Evolutionary conservation across 1,140 invertebrate species (phyloP).

Genomic region (Drosophila insularis): DNA sequence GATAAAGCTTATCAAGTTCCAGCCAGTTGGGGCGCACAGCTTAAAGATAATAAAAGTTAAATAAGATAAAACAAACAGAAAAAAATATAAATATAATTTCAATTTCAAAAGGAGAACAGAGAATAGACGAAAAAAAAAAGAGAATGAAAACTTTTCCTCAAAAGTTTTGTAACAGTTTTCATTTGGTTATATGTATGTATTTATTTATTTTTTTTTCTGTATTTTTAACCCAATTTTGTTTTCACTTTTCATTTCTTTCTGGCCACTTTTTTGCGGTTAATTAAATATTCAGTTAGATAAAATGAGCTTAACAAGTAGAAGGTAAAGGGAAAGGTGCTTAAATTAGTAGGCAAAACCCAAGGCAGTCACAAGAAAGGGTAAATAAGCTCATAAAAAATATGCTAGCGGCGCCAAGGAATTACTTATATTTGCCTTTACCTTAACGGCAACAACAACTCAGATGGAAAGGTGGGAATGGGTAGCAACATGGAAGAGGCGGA

Average conservation of each 20-base stretch:
- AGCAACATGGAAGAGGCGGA: not conserved
- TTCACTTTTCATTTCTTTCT: constrained; percentile 38
- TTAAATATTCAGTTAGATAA: constrained; percentile 77
- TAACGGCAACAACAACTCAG: constrained; percentile 30
- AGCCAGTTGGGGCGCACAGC: constrained; percentile 21
- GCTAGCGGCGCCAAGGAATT: constrained; percentile 69
- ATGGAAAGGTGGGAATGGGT: not conserved
- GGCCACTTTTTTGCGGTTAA: constrained; percentile 63
- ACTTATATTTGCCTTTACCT: constrained; percentile 58
- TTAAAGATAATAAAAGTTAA: constrained; percentile 71
- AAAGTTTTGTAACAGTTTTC: constrained; percentile 21
- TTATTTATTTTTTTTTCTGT: not conserved
- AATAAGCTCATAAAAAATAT: constrained; percentile 80
- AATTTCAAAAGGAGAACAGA: constrained; percentile 21
- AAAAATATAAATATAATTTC: not conserved
- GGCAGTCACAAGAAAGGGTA: constrained; percentile 50
- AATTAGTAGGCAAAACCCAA: constrained; percentile 9
- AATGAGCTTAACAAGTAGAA: constrained; percentile 53
- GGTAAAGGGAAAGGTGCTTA: constrained; percentile 11
- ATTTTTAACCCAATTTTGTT: constrained; percentile 55
- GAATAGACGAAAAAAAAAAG: not conserved
- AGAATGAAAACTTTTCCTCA: constrained; percentile 30
- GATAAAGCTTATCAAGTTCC: constrained; percentile 62
- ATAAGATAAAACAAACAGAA: constrained; percentile 58
- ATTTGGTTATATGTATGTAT: not conserved